These are phyloP conservation scores for Clinocottus analis DNA, from an alignment of 2,113 vertebrate genomes.

Conservation along the genomic window DNA sequence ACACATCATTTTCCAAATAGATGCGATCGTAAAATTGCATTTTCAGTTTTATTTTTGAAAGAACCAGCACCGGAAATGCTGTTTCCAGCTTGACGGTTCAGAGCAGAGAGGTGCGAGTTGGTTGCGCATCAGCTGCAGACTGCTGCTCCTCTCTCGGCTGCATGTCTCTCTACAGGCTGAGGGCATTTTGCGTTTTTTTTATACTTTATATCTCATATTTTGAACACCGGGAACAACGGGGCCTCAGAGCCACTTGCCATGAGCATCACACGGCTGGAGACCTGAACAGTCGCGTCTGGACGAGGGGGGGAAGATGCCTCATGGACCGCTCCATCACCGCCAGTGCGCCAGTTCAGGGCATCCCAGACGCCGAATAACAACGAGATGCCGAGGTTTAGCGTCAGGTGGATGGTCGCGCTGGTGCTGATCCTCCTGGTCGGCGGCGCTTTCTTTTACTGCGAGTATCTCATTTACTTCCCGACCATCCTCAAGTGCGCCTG, in stretches of 20 bases:
- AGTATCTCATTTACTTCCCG: conserved; percentile 93
- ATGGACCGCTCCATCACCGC: conserved; percentile 68
- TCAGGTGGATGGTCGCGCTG: conserved; percentile 63
- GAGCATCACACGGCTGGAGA: conserved; percentile 49
- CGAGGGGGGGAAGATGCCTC: conserved; percentile 75
- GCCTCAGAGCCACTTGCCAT: conserved; percentile 15
- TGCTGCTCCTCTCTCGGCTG: neutral
- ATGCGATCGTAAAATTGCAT: too few relatives aligned
- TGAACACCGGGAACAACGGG: neutral
- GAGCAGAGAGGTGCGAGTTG: neutral
- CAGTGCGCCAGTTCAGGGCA: conserved; percentile 70
- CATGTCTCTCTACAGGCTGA: neutral
- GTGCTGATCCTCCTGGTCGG: conserved; percentile 73
- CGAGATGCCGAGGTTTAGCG: conserved; percentile 74
- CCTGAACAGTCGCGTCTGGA: conserved; percentile 39
- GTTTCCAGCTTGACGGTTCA: neutral
- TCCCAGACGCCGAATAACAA: conserved; percentile 47
- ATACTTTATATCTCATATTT: neutral
- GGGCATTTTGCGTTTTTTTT: neutral
- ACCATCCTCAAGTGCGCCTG: conserved; percentile 89
- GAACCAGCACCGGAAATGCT: neutral
- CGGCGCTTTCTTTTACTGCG: conserved; percentile 88
- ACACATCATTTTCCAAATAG: too few relatives aligned
- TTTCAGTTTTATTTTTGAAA: conserved; percentile 42
- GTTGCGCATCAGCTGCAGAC: neutral